Evolutionary conservation across 2,113 vertebrate species (phyloP), one percentile per base, ranked within the genome.

Genomic region (Vicugna pacos): DNA sequence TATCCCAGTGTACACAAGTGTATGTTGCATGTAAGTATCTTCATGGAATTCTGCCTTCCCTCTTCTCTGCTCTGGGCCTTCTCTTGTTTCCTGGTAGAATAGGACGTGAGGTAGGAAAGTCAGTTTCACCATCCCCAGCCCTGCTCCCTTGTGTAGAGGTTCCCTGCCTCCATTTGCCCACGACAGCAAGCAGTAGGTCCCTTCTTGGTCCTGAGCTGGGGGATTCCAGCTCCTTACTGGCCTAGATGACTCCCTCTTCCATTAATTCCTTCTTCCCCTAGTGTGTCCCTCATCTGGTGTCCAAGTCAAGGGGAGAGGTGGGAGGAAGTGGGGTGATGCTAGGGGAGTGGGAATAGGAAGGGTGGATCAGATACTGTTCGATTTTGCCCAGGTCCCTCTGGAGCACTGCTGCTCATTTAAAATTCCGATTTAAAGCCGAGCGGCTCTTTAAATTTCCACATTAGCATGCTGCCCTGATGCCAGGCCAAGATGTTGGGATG

Each of bases 401-500:
- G 98, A 97, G 96, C 97, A 95, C 83, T 96, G 97, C 97, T 97
- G 96, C 97, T 98, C 97, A 98, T 98, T 98, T 98, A 98, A 98
- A 98, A 98, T 98, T 98, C 98, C 73, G 97, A 98, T 97, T 98
- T 97, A 98, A 98, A 97, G 97, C 98, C 28, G 96, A 98, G 97
- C 96, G 73, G 97, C 98, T 97, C 98, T 98, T 98, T 98, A 98
- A 98, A 98, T 98, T 98, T 98, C 97, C 95, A 89, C 98, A 98
- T 98, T 98, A 98, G 98, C 98, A 98, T 98, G 98, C 98, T 14
- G 96, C 96, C 97, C 97, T 97, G 98, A 98, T 98, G 98, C 97
- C 97, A 98, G 97, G 97, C 98, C 98, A 98, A 98, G 98, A 98
- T 98, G 98, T 98, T 98, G 94, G 98, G 98, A 97, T 98, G 96